phyloP scores from a whole-genome alignment of 2,797 vertebrate species.

The Fratercula arctica region DNA sequence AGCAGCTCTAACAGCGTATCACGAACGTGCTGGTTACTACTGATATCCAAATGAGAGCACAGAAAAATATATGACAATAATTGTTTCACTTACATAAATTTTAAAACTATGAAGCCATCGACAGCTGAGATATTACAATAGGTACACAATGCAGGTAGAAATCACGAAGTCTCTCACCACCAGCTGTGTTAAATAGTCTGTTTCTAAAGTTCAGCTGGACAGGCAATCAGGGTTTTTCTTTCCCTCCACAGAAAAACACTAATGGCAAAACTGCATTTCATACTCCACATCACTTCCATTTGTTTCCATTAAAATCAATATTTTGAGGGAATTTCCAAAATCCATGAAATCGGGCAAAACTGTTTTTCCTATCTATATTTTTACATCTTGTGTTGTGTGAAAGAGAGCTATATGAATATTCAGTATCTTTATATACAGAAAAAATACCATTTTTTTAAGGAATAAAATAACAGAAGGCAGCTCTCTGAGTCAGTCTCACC shows the following conservation, averaged over 20 bases:
- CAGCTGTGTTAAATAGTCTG: not conserved
- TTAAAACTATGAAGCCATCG: not conserved
- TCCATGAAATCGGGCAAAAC: not conserved
- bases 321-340: not conserved
- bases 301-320: not conserved
- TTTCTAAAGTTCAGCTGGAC: not conserved
- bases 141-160: not conserved
- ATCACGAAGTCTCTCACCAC: not conserved
- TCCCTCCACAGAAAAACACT: not conserved
- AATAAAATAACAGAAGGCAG: conserved; percentile 19
- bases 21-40: not conserved
- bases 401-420: not conserved
- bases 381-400: not conserved
- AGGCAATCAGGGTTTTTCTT: not conserved
- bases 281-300: not conserved
- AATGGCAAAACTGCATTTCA: not conserved
- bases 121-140: not conserved
- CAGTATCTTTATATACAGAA: not conserved
- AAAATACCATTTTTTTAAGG: not conserved
- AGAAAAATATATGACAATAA: not conserved
- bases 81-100: not conserved
- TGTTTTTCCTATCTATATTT: not conserved
- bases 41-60: not conserved
- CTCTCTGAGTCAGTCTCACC: conserved; percentile 3
- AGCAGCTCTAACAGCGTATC: not conserved